Percentiles rank a stretch among this genome's conserved stretches.
These are phyloP conservation scores for Luperina nickerlii DNA, from an alignment of 2,888 invertebrate species.

Conservation along the genomic window DNA sequence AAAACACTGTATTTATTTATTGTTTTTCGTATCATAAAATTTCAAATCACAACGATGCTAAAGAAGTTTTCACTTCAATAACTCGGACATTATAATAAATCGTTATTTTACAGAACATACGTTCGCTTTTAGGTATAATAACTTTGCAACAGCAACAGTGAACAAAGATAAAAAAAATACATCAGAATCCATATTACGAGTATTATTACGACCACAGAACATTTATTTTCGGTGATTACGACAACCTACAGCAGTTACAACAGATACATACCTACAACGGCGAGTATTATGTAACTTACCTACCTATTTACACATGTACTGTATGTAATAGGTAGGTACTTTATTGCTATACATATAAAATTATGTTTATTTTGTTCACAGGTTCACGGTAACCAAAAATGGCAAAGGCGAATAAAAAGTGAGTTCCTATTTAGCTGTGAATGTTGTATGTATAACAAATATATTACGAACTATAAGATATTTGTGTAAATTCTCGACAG, in stretches of 20 bases:
- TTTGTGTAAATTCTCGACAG: neutral
- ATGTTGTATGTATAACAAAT: no score
- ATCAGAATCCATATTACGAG: neutral
- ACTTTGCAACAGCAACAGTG: neutral
- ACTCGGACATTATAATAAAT: neutral
- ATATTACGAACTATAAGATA: neutral
- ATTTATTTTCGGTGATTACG: neutral
- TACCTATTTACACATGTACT: neutral
- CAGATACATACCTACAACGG: neutral
- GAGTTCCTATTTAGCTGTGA: conserved; percentile 49
- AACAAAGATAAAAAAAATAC: neutral
- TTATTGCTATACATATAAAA: neutral
- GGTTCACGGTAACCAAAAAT: conserved; percentile 35
- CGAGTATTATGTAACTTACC: neutral
- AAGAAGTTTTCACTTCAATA: no score
- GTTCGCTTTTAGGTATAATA: neutral
- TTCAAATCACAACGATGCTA: no score
- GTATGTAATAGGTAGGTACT: neutral
- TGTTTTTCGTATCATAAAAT: no score
- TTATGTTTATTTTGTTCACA: conserved; percentile 41
- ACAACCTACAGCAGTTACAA: neutral
- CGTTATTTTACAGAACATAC: neutral
- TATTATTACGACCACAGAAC: neutral
- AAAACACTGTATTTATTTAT: no score
- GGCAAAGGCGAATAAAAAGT: conserved; percentile 72